Evolutionary conservation across 2,888 invertebrate genomes (phyloP).

Genomic region (Cancer borealis): DNA sequence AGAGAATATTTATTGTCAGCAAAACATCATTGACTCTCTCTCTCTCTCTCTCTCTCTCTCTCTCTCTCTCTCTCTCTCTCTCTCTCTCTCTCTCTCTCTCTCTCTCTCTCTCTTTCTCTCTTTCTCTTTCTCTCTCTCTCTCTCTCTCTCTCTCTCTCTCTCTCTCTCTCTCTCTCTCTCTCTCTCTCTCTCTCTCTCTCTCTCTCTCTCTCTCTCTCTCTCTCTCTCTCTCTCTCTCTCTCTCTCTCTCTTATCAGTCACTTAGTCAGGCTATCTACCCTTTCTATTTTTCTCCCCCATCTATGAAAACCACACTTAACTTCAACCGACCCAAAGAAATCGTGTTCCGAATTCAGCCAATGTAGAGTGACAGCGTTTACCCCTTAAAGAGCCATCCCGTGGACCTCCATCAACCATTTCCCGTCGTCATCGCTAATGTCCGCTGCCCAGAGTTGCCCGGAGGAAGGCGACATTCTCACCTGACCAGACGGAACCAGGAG

Average conservation of each 20-base stretch:
- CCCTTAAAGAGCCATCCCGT: neutral
- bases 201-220: too few relatives aligned
- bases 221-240: neutral
- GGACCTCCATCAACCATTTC: neutral
- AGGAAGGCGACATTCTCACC: neutral
- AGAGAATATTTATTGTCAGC: too few relatives aligned
- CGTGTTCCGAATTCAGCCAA: neutral
- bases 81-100: too few relatives aligned
- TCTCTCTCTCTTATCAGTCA: neutral
- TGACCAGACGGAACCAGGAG: neutral
- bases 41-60: too few relatives aligned
- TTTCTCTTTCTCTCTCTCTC: too few relatives aligned
- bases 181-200: too few relatives aligned
- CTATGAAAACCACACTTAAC: slow-evolving; percentile 1
- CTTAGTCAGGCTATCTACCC: neutral
- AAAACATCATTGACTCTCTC: too few relatives aligned
- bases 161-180: neutral
- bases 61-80: neutral
- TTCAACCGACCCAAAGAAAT: neutral
- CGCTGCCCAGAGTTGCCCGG: neutral
- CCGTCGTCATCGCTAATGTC: neutral
- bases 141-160: too few relatives aligned
- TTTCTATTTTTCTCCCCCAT: neutral
- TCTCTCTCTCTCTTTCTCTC: too few relatives aligned
- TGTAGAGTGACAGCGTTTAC: neutral